A percentile compares a stretch with the other conserved stretches of the same genome.
Conservation (phyloP, 2,113 vertebrate genomes). For the Himantopus leucocephalus region DNA sequence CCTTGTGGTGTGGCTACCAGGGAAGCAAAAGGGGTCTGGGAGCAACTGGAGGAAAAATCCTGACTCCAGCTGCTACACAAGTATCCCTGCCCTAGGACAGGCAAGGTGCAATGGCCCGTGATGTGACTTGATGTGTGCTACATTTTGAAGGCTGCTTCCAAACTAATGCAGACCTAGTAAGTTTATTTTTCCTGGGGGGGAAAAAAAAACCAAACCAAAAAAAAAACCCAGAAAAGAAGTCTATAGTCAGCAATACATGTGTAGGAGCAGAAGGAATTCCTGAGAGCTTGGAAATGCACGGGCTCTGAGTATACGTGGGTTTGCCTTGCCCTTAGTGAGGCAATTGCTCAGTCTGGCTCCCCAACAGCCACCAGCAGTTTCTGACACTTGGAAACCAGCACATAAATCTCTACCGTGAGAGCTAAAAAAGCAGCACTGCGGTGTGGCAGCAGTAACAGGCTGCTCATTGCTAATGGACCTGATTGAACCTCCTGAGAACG, state of each 20-base stretch:
- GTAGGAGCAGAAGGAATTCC: not conserved
- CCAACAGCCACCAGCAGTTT: not conserved
- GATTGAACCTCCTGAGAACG: not conserved
- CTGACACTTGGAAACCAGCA: not conserved
- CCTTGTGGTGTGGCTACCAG: not conserved
- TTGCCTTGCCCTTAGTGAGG: not conserved
- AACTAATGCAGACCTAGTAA: not conserved
- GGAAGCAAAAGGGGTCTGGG: not conserved
- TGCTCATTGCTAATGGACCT: not conserved
- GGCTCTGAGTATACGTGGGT: not conserved
- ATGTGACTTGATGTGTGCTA: not conserved
- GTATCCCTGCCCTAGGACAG: not conserved
- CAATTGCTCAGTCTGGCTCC: not conserved
- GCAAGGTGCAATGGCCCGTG: fast-evolving
- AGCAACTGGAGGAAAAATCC: not conserved
- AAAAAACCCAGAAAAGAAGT: not conserved
- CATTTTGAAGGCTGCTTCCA: not conserved
- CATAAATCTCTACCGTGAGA: not conserved
- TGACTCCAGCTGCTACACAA: not conserved
- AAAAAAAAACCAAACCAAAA: not conserved
- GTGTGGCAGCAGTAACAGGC: not conserved
- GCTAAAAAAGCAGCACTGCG: not conserved
- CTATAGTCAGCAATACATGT: not conserved
- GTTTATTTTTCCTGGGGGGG: not conserved
- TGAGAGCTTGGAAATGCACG: not conserved